These are phyloP conservation scores for Sphyrna mokarran DNA, from an alignment of 2,113 vertebrate species.

Conservation along the genomic window DNA sequence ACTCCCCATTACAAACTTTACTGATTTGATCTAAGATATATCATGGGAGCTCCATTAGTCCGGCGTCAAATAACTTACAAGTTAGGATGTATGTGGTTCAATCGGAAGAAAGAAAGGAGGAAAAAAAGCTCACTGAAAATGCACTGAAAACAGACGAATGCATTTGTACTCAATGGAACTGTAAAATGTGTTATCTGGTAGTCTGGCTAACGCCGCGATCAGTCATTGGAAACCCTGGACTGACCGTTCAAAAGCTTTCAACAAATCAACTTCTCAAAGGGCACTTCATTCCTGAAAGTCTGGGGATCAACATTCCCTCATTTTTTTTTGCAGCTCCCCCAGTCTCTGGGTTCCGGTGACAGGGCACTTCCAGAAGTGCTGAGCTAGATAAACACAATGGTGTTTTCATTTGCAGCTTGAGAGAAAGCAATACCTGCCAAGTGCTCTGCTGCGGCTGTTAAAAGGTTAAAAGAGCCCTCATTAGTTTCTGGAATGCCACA, in stretches of 20 bases:
- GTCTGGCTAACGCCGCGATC: neutral
- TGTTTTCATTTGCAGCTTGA: neutral
- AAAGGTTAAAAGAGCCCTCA: neutral
- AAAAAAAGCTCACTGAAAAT: neutral
- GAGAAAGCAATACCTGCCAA: neutral
- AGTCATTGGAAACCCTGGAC: no score
- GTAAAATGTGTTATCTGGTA: neutral
- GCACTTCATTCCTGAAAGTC: neutral
- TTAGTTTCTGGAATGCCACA: constrained; percentile 31
- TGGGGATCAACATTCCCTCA: neutral
- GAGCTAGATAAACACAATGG: neutral
- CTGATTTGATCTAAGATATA: neutral
- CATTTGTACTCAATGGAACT: neutral
- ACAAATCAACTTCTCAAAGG: neutral
- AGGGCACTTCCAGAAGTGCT: neutral
- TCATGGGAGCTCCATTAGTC: neutral
- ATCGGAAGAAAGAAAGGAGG: neutral
- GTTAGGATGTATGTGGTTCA: neutral
- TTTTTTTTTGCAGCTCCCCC: neutral
- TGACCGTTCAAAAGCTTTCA: neutral
- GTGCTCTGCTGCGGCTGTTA: neutral
- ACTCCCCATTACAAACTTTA: neutral
- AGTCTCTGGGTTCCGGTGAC: neutral
- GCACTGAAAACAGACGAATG: neutral
- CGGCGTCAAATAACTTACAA: neutral